Conservation (phyloP, 2,888 invertebrate genomes). For the Ophonus ardosiacus region DNA sequence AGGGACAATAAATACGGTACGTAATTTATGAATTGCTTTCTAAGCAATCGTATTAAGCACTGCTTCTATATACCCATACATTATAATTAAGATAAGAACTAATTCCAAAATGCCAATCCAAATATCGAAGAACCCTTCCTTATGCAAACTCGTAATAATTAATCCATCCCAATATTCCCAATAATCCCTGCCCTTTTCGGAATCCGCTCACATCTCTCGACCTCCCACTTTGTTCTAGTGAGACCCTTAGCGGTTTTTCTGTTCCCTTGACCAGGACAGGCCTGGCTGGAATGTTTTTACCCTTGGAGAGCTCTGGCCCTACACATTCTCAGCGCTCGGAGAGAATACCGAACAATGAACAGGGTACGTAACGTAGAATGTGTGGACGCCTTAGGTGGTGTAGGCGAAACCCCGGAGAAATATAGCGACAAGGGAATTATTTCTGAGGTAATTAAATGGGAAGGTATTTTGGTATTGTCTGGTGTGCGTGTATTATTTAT, state of each 20-base stretch:
- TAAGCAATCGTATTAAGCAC: too few species aligned
- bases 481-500: not conserved
- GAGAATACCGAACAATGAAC: not conserved
- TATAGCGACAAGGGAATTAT: not conserved
- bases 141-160: not conserved
- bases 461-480: not conserved
- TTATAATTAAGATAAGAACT: not conserved
- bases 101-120: not conserved
- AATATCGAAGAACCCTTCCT: not conserved
- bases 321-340: not conserved
- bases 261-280: not conserved
- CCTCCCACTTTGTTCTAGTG: not conserved
- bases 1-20: too few species aligned
- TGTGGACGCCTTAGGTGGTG: not conserved
- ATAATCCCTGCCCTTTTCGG: not conserved
- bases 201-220: not conserved
- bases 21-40: too few species aligned
- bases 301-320: not conserved
- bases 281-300: not conserved
- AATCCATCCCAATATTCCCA: not conserved
- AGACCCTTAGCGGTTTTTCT: not conserved
- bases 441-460: not conserved
- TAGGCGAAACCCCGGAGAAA: not conserved
- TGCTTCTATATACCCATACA: not conserved
- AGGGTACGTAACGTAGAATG: not conserved